Evolutionary conservation across 2,113 vertebrate species (phyloP).

Genomic region (Hemiprocne comata): DNA sequence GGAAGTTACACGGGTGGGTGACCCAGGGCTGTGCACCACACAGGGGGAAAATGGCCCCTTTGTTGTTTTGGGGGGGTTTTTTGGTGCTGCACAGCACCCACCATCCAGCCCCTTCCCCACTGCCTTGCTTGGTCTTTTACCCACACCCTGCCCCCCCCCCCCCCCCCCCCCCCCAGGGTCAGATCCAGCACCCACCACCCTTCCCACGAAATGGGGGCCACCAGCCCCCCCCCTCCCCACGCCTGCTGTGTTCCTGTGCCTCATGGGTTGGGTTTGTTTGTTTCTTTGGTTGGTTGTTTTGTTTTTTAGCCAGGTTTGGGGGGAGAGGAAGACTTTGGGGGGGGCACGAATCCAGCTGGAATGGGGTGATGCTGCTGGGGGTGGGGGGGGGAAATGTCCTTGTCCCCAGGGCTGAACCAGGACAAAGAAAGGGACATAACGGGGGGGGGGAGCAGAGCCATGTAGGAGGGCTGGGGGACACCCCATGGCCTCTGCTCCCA

Average conservation of each 20-base stretch:
- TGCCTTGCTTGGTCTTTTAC: neutral
- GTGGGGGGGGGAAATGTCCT: neutral
- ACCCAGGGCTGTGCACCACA: too few species aligned
- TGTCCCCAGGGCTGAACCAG: neutral
- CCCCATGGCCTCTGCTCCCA: neutral
- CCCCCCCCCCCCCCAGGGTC: neutral
- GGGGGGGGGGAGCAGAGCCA: neutral
- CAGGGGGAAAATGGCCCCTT: too few species aligned
- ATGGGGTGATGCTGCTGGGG: neutral
- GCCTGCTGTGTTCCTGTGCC: neutral
- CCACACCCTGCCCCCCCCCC: too few species aligned
- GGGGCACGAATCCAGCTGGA: neutral
- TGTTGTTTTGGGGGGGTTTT: too few species aligned
- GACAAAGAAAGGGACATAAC: neutral
- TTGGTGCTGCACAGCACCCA: neutral
- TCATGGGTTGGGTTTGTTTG: neutral
- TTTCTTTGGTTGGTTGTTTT: neutral
- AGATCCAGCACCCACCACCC: neutral
- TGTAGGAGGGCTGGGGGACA: neutral
- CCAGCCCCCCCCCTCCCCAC: neutral
- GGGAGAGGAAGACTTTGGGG: neutral
- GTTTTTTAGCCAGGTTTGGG: neutral
- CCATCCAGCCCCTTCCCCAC: neutral
- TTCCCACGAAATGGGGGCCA: neutral
- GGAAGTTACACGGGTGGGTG: too few species aligned